Conservation (phyloP, 1,140 invertebrate genomes). For the Campoletis sonorensis region DNA sequence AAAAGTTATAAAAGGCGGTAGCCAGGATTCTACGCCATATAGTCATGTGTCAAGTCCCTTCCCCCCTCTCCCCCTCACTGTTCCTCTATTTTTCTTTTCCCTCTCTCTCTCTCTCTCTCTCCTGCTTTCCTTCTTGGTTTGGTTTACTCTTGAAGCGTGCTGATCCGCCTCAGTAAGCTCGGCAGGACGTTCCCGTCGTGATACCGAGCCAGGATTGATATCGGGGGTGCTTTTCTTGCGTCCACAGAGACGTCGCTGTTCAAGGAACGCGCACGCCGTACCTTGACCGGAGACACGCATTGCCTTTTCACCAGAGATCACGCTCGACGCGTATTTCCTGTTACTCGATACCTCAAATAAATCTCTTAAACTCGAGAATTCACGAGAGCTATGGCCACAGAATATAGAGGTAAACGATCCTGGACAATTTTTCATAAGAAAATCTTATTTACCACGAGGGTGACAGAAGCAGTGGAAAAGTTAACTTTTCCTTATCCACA, state of each 20-base stretch:
- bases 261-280: neutral
- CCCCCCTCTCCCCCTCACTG: neutral
- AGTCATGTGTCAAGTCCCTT: conserved; percentile 4
- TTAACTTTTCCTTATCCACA: neutral
- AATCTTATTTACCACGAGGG: conserved; percentile 26
- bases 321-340: conserved; percentile 37
- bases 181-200: conserved; percentile 52
- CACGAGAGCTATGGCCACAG: neutral
- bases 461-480: neutral
- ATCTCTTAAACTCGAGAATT: conserved; percentile 32
- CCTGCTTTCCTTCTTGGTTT: conserved; percentile 1
- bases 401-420: neutral
- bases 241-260: conserved; percentile 35
- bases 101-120: neutral
- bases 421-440: conserved; percentile 36
- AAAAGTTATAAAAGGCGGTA: conserved; percentile 55
- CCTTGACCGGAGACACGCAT: conserved; percentile 42
- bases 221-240: conserved; percentile 50
- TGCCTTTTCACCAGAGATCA: conserved; percentile 44
- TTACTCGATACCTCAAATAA: conserved; percentile 45
- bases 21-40: conserved; percentile 24
- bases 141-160: conserved; percentile 4
- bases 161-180: conserved; percentile 52
- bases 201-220: conserved; percentile 49
- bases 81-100: neutral